Percentiles rank a stretch among this genome's conserved stretches.
phyloP scores from a whole-genome alignment of 2,113 vertebrate species.

The Okapia johnstoni region DNA sequence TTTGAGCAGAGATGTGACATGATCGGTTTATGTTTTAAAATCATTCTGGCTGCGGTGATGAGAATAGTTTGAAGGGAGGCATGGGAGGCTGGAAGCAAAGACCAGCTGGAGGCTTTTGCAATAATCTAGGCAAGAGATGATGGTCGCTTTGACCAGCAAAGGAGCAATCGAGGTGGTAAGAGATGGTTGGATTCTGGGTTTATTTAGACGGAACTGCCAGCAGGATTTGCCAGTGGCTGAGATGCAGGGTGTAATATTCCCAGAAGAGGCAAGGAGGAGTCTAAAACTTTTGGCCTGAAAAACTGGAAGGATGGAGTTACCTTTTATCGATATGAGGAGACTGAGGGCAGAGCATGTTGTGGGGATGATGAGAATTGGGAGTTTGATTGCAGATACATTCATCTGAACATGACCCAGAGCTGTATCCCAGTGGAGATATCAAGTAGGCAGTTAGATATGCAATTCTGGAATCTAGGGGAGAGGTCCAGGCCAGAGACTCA shows the following conservation, averaged over 20 bases:
- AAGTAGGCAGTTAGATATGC: neutral
- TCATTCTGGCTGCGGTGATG: neutral
- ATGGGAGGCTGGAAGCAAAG: neutral
- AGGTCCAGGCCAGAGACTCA: neutral
- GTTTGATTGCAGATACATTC: neutral
- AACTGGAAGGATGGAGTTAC: neutral
- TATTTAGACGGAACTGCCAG: neutral
- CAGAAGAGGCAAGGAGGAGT: neutral
- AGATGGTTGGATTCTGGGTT: neutral
- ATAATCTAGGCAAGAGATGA: neutral
- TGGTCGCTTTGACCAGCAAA: neutral
- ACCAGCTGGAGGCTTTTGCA: neutral
- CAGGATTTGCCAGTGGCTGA: neutral
- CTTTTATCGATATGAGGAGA: neutral
- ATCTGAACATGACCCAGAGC: neutral
- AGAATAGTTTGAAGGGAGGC: neutral
- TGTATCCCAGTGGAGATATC: neutral
- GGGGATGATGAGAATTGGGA: neutral
- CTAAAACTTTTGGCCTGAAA: neutral
- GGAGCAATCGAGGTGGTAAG: neutral
- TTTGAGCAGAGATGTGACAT: neutral
- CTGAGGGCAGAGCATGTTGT: neutral
- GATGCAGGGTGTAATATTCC: neutral
- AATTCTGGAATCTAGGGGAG: neutral
- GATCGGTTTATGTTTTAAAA: neutral